These are phyloP conservation scores for Thelaira solivaga DNA, from an alignment of 2,888 invertebrate genomes.

Conservation along the genomic window DNA sequence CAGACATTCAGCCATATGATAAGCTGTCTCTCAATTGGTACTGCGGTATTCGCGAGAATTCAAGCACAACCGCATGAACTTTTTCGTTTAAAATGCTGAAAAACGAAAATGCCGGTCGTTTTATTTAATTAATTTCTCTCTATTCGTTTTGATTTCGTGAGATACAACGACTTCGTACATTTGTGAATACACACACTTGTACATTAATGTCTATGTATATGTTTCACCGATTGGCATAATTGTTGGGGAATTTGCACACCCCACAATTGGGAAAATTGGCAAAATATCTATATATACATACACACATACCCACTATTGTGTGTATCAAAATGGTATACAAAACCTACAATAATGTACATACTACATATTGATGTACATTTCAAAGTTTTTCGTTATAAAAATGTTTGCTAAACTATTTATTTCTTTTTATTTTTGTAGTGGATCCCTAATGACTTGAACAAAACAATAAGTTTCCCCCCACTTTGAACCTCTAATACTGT, in stretches of 20 bases:
- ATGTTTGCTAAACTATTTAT: neutral
- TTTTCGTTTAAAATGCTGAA: conserved; percentile 16
- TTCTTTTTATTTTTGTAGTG: neutral
- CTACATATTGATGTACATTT: neutral
- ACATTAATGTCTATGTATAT: conserved; percentile 18
- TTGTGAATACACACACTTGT: neutral
- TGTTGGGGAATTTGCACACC: conserved; percentile 40
- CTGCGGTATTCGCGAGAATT: conserved; percentile 51
- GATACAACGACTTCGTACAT: neutral
- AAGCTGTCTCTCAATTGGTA: conserved; percentile 52
- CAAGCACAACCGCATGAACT: conserved; percentile 51
- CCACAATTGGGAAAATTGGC: conserved; percentile 11
- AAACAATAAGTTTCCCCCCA: neutral
- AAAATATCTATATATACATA: neutral
- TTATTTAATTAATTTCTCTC: conserved; percentile 29
- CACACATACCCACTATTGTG: neutral
- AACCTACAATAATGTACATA: neutral
- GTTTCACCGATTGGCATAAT: conserved; percentile 14
- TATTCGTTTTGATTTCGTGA: conserved; percentile 33
- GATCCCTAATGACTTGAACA: conserved; percentile 3
- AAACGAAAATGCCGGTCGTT: conserved; percentile 56
- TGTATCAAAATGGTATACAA: neutral
- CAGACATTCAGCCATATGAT: conserved; percentile 60
- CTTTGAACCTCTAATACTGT: neutral
- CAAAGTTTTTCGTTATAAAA: neutral